These are phyloP conservation scores for Bufo bufo DNA, from an alignment of 2,113 vertebrate species.

Conservation along the genomic window DNA sequence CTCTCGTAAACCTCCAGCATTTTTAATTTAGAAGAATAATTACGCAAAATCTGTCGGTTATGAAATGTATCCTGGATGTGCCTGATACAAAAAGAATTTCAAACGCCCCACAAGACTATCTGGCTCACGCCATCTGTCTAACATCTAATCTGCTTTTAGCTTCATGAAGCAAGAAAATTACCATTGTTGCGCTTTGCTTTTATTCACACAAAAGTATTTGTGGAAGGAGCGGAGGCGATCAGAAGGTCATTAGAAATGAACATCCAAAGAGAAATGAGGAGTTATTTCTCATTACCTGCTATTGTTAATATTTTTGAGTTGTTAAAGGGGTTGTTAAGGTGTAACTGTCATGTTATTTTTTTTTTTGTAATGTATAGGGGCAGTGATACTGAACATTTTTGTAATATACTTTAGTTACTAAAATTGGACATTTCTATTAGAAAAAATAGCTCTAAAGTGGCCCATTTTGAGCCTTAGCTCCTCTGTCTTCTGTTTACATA, in stretches of 20 bases:
- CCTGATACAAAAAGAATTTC: slow-evolving; percentile 14
- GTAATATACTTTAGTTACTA: too few species aligned
- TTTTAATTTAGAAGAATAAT: slow-evolving; percentile 57
- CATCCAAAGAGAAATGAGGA: not conserved
- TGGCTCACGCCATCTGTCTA: slow-evolving; percentile 31
- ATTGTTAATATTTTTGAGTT: not conserved
- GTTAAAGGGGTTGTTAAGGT: too few species aligned
- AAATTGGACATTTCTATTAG: too few species aligned
- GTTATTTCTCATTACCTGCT: not conserved
- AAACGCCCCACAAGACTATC: slow-evolving; percentile 23
- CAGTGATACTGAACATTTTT: too few species aligned
- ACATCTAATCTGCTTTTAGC: slow-evolving; percentile 14
- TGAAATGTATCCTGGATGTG: slow-evolving; percentile 55
- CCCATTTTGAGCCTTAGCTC: too few species aligned
- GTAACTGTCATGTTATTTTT: too few species aligned
- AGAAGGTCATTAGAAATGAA: not conserved
- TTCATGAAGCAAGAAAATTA: not conserved
- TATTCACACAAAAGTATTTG: not conserved
- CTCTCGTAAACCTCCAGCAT: slow-evolving; percentile 40
- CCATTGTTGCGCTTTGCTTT: slow-evolving; percentile 14
- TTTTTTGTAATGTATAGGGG: too few species aligned
- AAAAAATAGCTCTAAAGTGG: too few species aligned
- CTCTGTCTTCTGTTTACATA: too few species aligned
- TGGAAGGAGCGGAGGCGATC: not conserved
- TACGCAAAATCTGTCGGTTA: slow-evolving; percentile 42